These are phyloP conservation scores for Brachionus calyciflorus DNA, from an alignment of 1,140 invertebrate species.

Conservation along the genomic window DNA sequence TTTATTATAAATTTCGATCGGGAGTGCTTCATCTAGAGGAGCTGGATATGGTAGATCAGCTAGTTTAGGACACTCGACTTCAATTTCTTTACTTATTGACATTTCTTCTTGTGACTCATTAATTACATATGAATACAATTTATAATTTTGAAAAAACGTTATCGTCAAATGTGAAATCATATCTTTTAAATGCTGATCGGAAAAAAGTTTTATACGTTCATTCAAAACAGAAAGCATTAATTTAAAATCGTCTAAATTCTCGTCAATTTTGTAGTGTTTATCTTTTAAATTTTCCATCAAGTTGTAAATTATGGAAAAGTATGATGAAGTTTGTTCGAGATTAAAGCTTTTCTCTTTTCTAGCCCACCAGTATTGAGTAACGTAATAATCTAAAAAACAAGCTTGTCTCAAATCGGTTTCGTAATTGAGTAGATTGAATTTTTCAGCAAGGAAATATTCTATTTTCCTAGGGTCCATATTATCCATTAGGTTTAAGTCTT, in stretches of 20 bases:
- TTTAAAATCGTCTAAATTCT: slow-evolving; percentile 11
- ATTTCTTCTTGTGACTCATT: slow-evolving; percentile 4
- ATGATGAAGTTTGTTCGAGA: slow-evolving; percentile 22
- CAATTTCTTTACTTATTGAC: background rate
- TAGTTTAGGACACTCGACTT: slow-evolving; percentile 24
- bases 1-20: background rate
- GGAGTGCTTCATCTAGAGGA: background rate
- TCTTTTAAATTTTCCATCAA: slow-evolving; percentile 16
- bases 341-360: slow-evolving; percentile 9
- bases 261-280: background rate
- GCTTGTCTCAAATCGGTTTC: slow-evolving; percentile 44
- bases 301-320: slow-evolving; percentile 13
- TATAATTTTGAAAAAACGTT: slow-evolving; percentile 24
- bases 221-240: background rate
- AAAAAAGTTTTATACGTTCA: background rate
- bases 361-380: slow-evolving; percentile 46
- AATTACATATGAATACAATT: background rate
- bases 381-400: slow-evolving; percentile 35
- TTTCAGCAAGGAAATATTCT: slow-evolving; percentile 5
- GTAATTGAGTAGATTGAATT: slow-evolving; percentile 11
- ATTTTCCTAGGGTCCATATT: background rate
- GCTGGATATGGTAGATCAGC: slow-evolving; percentile 12
- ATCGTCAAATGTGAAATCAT: background rate
- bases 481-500: slow-evolving; percentile 5
- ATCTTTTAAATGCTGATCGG: slow-evolving; percentile 10